phyloP scores from a whole-genome alignment of 2,113 vertebrate species.

The Pangasianodon gigas region DNA sequence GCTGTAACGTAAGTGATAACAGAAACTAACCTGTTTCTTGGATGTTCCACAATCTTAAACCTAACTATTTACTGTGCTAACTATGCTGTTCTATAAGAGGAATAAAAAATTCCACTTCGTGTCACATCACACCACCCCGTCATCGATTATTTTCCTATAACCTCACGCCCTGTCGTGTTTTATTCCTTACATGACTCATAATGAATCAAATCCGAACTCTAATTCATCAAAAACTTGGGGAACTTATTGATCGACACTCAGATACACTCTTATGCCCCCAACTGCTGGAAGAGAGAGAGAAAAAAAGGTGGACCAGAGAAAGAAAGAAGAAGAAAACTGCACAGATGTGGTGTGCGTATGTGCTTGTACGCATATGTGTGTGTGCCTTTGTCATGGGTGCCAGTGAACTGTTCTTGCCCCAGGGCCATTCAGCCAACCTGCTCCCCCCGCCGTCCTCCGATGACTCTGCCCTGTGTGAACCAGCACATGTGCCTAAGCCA shows the following conservation, averaged over 20 bases:
- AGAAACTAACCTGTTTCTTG: not conserved
- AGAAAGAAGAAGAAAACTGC: slow-evolving; percentile 15
- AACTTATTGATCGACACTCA: slow-evolving; percentile 42
- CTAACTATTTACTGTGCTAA: not conserved
- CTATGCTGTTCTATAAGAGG: not conserved
- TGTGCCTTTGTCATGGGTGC: slow-evolving; percentile 55
- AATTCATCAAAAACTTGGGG: slow-evolving; percentile 36
- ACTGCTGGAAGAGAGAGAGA: slow-evolving; percentile 32
- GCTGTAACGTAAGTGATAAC: not conserved
- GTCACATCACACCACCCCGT: not conserved
- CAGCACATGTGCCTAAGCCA: slow-evolving; percentile 55
- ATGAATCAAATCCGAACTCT: slow-evolving; percentile 41
- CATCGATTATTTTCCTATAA: not conserved
- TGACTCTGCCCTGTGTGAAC: slow-evolving; percentile 48
- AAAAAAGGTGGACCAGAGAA: not conserved
- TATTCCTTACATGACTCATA: not conserved
- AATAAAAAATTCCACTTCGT: not conserved
- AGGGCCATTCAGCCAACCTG: slow-evolving; percentile 40
- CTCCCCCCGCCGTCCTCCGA: slow-evolving; percentile 16
- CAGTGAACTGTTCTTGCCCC: slow-evolving; percentile 51
- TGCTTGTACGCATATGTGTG: slow-evolving; percentile 34
- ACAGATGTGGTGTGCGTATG: slow-evolving; percentile 11
- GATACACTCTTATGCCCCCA: not conserved
- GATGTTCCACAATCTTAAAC: not conserved
- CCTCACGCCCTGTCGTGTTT: not conserved